These are phyloP conservation scores for Sebastes alutus DNA, from an alignment of 2,797 vertebrate genomes.

Conservation along the genomic window DNA sequence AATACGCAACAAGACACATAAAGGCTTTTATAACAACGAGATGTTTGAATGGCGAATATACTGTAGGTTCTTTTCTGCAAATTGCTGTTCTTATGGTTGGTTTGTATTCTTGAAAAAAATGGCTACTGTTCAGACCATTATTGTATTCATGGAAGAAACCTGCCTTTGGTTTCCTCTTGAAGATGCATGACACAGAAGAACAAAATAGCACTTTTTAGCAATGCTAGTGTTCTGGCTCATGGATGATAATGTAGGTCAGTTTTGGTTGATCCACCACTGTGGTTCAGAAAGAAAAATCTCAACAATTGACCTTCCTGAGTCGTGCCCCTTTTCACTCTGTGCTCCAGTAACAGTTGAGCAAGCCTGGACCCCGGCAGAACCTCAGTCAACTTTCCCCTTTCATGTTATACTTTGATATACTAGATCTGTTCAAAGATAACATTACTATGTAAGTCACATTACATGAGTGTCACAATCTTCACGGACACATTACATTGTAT, in stretches of 20 bases:
- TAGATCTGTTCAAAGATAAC: too few species aligned
- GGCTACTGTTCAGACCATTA: background rate
- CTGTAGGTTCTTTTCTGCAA: background rate
- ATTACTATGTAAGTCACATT: too few species aligned
- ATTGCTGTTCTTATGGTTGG: background rate
- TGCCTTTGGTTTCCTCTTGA: background rate
- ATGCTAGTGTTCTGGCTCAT: background rate
- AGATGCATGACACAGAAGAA: background rate
- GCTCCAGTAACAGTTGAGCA: too few species aligned
- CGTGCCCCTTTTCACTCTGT: too few species aligned
- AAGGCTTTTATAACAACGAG: slow-evolving; percentile 9
- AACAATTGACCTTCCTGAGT: too few species aligned
- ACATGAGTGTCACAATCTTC: too few species aligned
- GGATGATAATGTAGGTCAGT: background rate
- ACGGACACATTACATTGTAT: too few species aligned
- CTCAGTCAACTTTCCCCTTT: too few species aligned
- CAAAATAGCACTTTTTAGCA: background rate
- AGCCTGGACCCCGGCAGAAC: too few species aligned
- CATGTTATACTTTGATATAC: too few species aligned
- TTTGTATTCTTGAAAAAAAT: background rate
- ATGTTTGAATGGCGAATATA: slow-evolving; percentile 3
- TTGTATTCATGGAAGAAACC: background rate
- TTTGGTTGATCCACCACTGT: background rate
- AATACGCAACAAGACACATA: slow-evolving; percentile 29
- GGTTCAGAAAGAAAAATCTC: background rate